phyloP scores from a whole-genome alignment of 2,888 invertebrate species.

The Selenia dentaria region DNA sequence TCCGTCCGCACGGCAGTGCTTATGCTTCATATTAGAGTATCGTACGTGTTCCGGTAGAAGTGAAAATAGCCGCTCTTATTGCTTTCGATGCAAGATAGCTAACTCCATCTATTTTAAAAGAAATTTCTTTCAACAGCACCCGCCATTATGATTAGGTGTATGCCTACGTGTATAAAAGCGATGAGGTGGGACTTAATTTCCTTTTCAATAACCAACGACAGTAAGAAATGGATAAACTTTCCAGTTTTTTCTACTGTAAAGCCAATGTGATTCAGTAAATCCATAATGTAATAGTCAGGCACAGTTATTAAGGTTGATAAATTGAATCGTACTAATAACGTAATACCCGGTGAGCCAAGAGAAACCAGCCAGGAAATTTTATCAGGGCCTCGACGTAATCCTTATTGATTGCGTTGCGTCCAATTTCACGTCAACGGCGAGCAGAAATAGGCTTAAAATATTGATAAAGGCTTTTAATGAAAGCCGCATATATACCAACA shows the following conservation, averaged over 20 bases:
- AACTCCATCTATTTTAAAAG: constrained; percentile 17
- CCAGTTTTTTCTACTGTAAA: too few species aligned
- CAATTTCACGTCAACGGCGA: constrained; percentile 39
- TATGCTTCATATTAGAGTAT: constrained; percentile 47
- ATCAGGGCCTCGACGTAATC: constrained; percentile 40
- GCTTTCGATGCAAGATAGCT: constrained; percentile 18
- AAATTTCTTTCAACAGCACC: constrained; percentile 18
- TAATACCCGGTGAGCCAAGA: neutral
- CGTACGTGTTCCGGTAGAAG: constrained; percentile 43
- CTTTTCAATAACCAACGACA: too few species aligned
- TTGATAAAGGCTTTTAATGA: constrained; percentile 18
- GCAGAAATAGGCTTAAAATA: constrained; percentile 35
- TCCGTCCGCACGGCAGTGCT: constrained; percentile 45
- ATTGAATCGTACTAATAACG: constrained; percentile 5
- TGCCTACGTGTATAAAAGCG: too few species aligned
- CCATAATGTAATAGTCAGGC: too few species aligned
- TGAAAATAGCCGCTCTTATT: constrained; percentile 36
- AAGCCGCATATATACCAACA: too few species aligned
- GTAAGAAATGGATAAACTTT: too few species aligned
- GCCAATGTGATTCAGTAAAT: too few species aligned
- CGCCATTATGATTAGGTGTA: too few species aligned
- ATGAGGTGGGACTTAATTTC: too few species aligned
- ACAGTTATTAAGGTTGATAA: constrained; percentile 1
- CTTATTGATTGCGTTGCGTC: constrained; percentile 52
- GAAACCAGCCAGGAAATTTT: constrained; percentile 22